phyloP scores from a whole-genome alignment of 1,140 invertebrate species.

The Asbolus verrucosus region DNA sequence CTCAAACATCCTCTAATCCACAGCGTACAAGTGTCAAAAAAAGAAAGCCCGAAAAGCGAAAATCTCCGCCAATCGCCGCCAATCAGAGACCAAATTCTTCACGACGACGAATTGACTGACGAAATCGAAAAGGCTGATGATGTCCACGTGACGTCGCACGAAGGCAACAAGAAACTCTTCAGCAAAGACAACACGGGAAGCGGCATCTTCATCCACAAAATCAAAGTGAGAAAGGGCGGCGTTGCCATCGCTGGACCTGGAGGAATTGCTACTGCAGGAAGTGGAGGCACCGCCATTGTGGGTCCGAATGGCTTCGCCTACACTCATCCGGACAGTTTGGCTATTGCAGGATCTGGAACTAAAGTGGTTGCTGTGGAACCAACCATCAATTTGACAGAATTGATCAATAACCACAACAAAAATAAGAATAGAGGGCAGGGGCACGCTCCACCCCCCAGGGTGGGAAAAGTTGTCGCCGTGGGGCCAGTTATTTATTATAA shows the following conservation, averaged over 20 bases:
- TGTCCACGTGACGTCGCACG: slow-evolving; percentile 52
- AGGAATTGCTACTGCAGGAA: slow-evolving; percentile 78
- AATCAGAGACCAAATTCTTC: slow-evolving; percentile 44
- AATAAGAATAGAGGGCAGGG: slow-evolving; percentile 61
- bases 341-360: slow-evolving; percentile 77
- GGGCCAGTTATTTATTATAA: slow-evolving; percentile 79
- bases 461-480: slow-evolving; percentile 75
- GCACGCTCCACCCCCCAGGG: slow-evolving; percentile 62
- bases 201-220: slow-evolving; percentile 74
- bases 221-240: slow-evolving; percentile 76
- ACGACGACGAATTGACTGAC: slow-evolving; percentile 48
- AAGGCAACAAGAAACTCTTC: slow-evolving; percentile 56
- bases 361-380: slow-evolving; percentile 73
- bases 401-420: slow-evolving; percentile 57
- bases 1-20: slow-evolving; percentile 8
- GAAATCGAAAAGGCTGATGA: slow-evolving; percentile 54
- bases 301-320: slow-evolving; percentile 78
- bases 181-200: slow-evolving; percentile 62
- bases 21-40: slow-evolving; percentile 24
- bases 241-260: slow-evolving; percentile 81
- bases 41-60: slow-evolving; percentile 21
- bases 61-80: slow-evolving; percentile 42
- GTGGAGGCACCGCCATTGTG: slow-evolving; percentile 79
- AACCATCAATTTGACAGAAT: slow-evolving; percentile 67
- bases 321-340: slow-evolving; percentile 75